Evolutionary conservation across 2,888 invertebrate genomes (phyloP), one percentile per base, ranked within the genome.

Genomic region (Unio pictorum): DNA sequence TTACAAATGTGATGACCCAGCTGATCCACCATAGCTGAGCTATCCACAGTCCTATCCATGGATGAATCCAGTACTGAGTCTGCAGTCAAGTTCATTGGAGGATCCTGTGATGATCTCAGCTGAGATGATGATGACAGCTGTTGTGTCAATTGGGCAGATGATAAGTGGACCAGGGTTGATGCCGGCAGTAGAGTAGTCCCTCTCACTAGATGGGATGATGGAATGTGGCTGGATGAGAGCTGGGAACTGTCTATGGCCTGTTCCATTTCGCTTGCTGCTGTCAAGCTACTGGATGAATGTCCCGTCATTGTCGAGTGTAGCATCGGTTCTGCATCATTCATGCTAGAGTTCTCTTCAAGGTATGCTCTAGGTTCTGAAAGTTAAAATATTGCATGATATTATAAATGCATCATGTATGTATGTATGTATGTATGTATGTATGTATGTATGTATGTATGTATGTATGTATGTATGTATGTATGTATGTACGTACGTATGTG

Each of bases 251-350:
- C 59, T 28, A n/a, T 66, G 45, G 54, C 45, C 45, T 30, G 61
- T 26, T 61, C 56, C 23, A 66, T 34, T 59, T 71, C 61, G 62
- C 64, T 68, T 61, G 71, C 61, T 68, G 71, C 64, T 20, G 73
- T 73, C 45, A 64, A 28, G 57, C 26, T 5, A 23, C 63, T 1
- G 71, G 66, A 55, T 26, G 30, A 26, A 26, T 69, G 60, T 26
- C 61, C 62, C 5, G 67, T 63, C 71, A 68, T 72, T 2, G 73
- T 74, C 4, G 75, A 74, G 54, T 77, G 71, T 28, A 74, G 61
- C 6, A 72, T 64, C 15, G 68, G 68, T 56, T 76, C 73, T 5
- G 72, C 68, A 34, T 75, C 76, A 67, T 75, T 75, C 57, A 75
- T 72, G 62, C 68, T 76, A 18, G 72, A 71, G 15, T 66, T 69